These are phyloP conservation scores for Nomada ferruginata DNA, from an alignment of 2,888 invertebrate genomes.

Conservation along the genomic window DNA sequence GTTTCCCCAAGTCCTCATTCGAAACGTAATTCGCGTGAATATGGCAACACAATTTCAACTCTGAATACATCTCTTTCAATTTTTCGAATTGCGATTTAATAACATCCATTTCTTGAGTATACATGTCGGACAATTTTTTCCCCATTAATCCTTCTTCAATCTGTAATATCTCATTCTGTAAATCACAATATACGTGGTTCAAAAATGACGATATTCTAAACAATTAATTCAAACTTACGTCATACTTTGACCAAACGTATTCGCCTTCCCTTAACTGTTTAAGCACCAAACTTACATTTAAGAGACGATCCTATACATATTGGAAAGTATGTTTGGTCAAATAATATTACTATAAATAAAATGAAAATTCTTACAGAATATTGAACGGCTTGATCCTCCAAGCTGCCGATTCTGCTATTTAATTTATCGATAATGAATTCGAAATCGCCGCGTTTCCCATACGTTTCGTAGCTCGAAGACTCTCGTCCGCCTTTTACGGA, in stretches of 20 bases:
- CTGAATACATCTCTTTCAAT: conserved; percentile 71
- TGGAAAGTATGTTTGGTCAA: conserved; percentile 7
- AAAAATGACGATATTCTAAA: neutral
- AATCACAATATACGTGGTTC: neutral
- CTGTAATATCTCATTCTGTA: conserved; percentile 71
- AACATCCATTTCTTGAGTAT: conserved; percentile 68
- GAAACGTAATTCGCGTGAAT: conserved; percentile 44
- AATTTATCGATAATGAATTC: conserved; percentile 69
- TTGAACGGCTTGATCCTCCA: conserved; percentile 71
- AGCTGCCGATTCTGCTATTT: conserved; percentile 69
- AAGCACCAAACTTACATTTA: conserved; percentile 67
- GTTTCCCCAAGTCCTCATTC: conserved; percentile 72
- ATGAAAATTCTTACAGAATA: conserved; percentile 57
- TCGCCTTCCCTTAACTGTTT: conserved; percentile 63
- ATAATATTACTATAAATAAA: neutral
- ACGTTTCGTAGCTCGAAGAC: conserved; percentile 11
- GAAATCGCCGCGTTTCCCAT: conserved; percentile 54
- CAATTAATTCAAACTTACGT: conserved; percentile 64
- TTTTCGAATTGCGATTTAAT: conserved; percentile 76
- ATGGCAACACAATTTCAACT: conserved; percentile 76
- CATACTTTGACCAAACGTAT: conserved; percentile 66
- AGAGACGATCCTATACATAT: conserved; percentile 68
- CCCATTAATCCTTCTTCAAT: conserved; percentile 68
- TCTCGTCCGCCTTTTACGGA: neutral
- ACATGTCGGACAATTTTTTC: conserved; percentile 50